These are phyloP conservation scores for Cataglyphis livida DNA, from an alignment of 2,888 invertebrate species.

Conservation along the genomic window DNA sequence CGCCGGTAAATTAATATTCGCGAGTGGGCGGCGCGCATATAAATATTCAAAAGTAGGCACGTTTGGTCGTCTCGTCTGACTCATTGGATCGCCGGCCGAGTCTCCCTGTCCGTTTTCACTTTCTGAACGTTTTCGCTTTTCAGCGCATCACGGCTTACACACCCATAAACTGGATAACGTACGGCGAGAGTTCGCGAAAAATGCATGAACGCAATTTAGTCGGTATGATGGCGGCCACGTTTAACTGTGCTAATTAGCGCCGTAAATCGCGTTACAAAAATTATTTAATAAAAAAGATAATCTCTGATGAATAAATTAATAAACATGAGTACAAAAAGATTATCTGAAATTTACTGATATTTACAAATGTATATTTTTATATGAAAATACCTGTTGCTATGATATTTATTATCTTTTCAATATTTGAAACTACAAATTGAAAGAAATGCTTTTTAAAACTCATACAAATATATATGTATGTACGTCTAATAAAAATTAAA, in stretches of 20 bases:
- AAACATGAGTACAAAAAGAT: slow-evolving; percentile 9
- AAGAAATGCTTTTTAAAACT: not conserved
- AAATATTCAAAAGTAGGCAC: slow-evolving; percentile 67
- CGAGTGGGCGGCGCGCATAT: slow-evolving; percentile 61
- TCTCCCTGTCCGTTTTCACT: slow-evolving; percentile 52
- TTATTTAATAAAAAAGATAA: slow-evolving; percentile 20
- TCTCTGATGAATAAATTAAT: slow-evolving; percentile 10
- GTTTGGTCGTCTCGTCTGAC: slow-evolving; percentile 57
- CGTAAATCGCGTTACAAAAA: not conserved
- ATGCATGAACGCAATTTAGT: slow-evolving; percentile 13
- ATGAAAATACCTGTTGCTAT: not conserved
- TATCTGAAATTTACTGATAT: slow-evolving; percentile 19
- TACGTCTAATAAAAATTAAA: not conserved
- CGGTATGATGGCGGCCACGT: not conserved
- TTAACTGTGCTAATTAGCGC: slow-evolving; percentile 1
- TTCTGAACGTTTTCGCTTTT: slow-evolving; percentile 49
- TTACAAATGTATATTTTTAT: slow-evolving; percentile 19
- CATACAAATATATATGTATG: not conserved
- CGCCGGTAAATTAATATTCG: slow-evolving; percentile 57
- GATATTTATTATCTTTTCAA: slow-evolving; percentile 5
- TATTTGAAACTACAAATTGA: not conserved
- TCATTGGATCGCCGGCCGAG: slow-evolving; percentile 54
- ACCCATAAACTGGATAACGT: slow-evolving; percentile 23
- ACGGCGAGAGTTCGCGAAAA: slow-evolving; percentile 29
- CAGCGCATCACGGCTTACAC: slow-evolving; percentile 10